Evolutionary conservation across 1,140 invertebrate genomes (phyloP).

Genomic region (Coptotermes formosanus): DNA sequence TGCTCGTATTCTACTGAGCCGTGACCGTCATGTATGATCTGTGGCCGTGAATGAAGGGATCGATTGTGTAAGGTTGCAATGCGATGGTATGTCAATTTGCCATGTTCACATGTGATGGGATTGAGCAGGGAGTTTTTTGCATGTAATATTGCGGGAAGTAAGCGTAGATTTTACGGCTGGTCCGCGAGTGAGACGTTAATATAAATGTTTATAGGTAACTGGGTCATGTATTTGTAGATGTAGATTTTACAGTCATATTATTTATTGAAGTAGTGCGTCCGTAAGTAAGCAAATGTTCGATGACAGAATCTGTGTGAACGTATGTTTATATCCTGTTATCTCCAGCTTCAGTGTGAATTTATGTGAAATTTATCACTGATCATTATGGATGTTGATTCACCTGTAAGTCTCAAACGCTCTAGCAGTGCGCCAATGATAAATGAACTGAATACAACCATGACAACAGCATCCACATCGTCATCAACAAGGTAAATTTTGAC

Average conservation of each 20-base stretch:
- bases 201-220: background rate
- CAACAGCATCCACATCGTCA: conserved; percentile 49
- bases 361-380: conserved; percentile 16
- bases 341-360: background rate
- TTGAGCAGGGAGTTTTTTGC: background rate
- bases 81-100: background rate
- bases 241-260: background rate
- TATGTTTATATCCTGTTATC: background rate
- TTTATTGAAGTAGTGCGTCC: background rate
- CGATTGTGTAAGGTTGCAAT: background rate
- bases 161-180: background rate
- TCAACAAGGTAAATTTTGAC: conserved; percentile 37
- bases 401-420: conserved; percentile 69
- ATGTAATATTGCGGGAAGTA: background rate
- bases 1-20: no score
- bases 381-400: conserved; percentile 58
- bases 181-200: background rate
- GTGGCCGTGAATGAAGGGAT: background rate
- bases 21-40: no score
- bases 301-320: background rate
- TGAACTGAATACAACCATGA: conserved; percentile 53
- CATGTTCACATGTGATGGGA: background rate
- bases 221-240: background rate
- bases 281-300: background rate
- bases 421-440: conserved; percentile 84